A percentile compares a stretch with the other conserved stretches of the same genome.
phyloP scores from a whole-genome alignment of 2,888 invertebrate genomes.

The Tuta absoluta region DNA sequence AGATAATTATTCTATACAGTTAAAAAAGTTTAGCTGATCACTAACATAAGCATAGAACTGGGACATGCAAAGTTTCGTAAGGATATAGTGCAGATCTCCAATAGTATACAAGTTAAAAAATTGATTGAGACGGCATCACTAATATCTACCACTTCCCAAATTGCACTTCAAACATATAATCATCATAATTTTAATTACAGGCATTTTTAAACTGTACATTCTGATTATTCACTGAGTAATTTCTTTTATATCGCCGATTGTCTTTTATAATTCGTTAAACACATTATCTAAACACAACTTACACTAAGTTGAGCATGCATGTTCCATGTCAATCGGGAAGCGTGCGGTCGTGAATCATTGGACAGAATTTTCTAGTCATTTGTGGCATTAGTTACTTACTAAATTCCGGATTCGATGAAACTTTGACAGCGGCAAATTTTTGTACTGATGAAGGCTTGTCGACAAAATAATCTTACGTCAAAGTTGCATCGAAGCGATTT shows the following conservation, averaged over 20 bases:
- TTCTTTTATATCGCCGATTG: background rate
- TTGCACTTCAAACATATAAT: constrained; percentile 11
- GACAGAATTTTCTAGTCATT: constrained; percentile 25
- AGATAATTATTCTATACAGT: constrained; percentile 36
- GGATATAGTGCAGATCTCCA: background rate
- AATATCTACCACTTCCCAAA: constrained; percentile 31
- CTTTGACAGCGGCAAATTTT: constrained; percentile 11
- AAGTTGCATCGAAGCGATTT: constrained; percentile 21
- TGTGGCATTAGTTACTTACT: background rate
- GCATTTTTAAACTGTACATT: constrained; percentile 8
- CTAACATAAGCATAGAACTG: constrained; percentile 21
- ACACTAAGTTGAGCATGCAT: constrained; percentile 45
- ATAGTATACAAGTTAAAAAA: background rate
- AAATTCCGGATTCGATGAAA: constrained; percentile 15
- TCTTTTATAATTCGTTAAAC: constrained; percentile 14
- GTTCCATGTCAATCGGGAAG: constrained; percentile 35
- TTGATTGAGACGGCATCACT: background rate
- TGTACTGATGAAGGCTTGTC: constrained; percentile 33
- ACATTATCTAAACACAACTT: constrained; percentile 23
- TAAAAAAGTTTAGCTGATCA: constrained; percentile 29
- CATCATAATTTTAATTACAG: constrained; percentile 3
- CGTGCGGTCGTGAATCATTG: constrained; percentile 29
- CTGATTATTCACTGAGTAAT: background rate
- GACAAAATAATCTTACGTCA: background rate
- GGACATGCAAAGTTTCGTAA: background rate